phyloP scores from a whole-genome alignment of 2,113 vertebrate genomes.

The Oryzias woworae region DNA sequence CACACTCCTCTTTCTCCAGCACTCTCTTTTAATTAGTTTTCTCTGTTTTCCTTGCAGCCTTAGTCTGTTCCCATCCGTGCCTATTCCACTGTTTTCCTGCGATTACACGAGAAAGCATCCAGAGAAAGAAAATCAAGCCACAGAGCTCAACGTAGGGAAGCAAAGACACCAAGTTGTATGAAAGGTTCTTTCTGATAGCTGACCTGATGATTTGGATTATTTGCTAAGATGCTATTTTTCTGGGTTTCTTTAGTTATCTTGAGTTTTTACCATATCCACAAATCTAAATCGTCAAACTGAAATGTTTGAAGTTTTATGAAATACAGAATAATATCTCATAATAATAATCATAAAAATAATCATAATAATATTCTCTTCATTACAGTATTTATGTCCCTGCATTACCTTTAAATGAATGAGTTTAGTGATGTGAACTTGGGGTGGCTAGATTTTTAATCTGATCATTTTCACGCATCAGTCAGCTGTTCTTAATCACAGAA shows the following conservation, averaged over 20 bases:
- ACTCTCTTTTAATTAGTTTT: slow-evolving; percentile 69
- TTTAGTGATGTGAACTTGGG: slow-evolving; percentile 36
- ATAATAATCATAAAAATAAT: no score
- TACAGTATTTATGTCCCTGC: not conserved
- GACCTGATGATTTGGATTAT: slow-evolving; percentile 20
- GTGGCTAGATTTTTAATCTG: slow-evolving; percentile 42
- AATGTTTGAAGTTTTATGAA: no score
- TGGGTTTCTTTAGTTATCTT: not conserved
- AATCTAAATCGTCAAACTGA: not conserved
- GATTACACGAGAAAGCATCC: slow-evolving; percentile 44
- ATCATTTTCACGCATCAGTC: slow-evolving; percentile 54
- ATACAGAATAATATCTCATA: no score
- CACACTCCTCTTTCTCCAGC: slow-evolving; percentile 40
- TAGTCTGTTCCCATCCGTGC: slow-evolving; percentile 30
- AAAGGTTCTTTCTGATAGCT: slow-evolving; percentile 24
- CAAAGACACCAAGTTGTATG: slow-evolving; percentile 22
- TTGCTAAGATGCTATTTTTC: slow-evolving; percentile 3
- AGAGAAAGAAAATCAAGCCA: slow-evolving; percentile 5
- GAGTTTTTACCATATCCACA: not conserved
- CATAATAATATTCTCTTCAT: no score
- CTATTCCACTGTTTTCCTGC: slow-evolving; percentile 44
- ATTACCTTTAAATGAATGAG: not conserved
- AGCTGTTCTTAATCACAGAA: slow-evolving; percentile 14
- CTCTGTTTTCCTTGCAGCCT: slow-evolving; percentile 31
- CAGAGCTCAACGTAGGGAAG: slow-evolving; percentile 16